Evolutionary conservation across 2,797 vertebrate species (phyloP), one percentile per base, ranked within the genome.

Genomic region (Tokudaia tokunoshimensis): DNA sequence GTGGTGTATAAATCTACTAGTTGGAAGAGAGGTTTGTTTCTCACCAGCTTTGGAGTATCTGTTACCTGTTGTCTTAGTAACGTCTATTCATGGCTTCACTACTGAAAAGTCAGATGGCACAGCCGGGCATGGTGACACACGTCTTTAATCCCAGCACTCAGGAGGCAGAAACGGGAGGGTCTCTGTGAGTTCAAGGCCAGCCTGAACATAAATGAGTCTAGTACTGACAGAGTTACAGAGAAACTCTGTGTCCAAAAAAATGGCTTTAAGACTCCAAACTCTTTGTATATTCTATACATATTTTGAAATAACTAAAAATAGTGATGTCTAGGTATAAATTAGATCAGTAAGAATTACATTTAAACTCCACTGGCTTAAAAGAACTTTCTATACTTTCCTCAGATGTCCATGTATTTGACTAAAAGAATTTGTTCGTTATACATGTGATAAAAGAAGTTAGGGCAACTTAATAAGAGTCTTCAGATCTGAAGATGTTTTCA

Each of bases 271-370:
- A 86, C 79, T 19, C 22, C 92, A 92, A 90, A 83, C 78, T 41
- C 6, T 84, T 92, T 70, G 3, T 11, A 67, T 15, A 87, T 70
- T 91, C 63, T 76, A 59, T 84, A 79, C 87, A 65, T 82, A 47
- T 81, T 78, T 29, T 57, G 15, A 94, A n/a, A 12, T 57, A 81
- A 82, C 44, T 50, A 24, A 86, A 61, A 89, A 52, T 37, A 83
- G 22, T 82, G 22, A 74, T 14, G 52, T 55, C 55, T 50, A 37
- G 29, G 34, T 70, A n/a, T 79, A 52, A 90, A 67, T 83, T 89
- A 70, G 92, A 2, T 83, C 34, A 65, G 59, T 65, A 67, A 87
- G 92, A 95, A 92, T 82, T 52, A 83, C 13, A 83, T 47, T 92
- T 94, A 90, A 94, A 92, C 13, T 22, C 92, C 70, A 80, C 61